Conservation (phyloP, 2,797 vertebrate species). For the Acanthornis magna region DNA sequence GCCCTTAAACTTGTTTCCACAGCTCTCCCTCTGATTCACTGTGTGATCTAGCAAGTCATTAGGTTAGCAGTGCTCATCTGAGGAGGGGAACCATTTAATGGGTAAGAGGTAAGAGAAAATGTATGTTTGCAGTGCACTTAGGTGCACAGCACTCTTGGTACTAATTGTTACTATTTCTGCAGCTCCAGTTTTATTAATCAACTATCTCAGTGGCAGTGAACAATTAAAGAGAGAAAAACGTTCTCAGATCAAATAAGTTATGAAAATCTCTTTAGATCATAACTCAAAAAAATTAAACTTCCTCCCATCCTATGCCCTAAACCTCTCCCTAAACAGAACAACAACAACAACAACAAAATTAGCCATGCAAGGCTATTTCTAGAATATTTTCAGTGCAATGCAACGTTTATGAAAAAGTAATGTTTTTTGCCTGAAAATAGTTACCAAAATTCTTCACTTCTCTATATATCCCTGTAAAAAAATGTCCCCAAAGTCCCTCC, state of each 20-base stretch:
- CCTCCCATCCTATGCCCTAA: not conserved
- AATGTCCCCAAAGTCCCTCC: not conserved
- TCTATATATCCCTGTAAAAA: not conserved
- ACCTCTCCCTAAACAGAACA: not conserved
- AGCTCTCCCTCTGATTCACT: not conserved
- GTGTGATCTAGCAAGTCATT: not conserved
- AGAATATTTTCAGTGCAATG: not conserved
- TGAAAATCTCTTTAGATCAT: not conserved
- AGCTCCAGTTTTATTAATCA: not conserved
- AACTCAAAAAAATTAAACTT: not conserved
- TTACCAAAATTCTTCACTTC: not conserved
- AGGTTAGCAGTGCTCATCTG: not conserved
- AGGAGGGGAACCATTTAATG: not conserved
- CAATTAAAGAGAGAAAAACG: not conserved
- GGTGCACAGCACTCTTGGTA: not conserved
- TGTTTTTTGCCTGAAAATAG: not conserved
- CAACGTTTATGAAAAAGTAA: not conserved
- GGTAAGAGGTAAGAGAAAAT: not conserved
- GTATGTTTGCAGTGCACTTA: not conserved
- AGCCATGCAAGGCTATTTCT: not conserved
- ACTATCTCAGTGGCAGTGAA: not conserved
- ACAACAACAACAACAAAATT: no score
- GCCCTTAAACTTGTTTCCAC: slow-evolving; percentile 28
- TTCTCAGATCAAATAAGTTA: not conserved
- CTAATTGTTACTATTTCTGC: not conserved